Conservation (phyloP, 2,797 vertebrate species). For the Cygnus olor region DNA sequence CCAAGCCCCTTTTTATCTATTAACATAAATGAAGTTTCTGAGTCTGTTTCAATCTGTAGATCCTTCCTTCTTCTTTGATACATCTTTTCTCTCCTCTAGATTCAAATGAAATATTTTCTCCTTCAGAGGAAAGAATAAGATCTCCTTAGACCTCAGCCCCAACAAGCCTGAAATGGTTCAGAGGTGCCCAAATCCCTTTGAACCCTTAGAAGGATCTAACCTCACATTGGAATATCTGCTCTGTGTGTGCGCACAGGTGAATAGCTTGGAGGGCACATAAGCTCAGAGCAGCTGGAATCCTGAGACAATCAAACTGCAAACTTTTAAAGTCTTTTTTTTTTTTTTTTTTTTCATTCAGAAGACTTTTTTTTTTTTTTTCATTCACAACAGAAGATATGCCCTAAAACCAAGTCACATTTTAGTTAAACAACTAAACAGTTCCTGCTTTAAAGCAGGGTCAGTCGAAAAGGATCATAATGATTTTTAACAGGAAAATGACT, state of each 20-base stretch:
- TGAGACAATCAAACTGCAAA: background rate
- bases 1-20: background rate
- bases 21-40: background rate
- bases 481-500: background rate
- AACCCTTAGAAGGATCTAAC: background rate
- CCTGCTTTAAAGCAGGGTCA: background rate
- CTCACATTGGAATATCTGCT: background rate
- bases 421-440: background rate
- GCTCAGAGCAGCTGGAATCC: background rate
- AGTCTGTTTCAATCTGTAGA: background rate
- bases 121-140: background rate
- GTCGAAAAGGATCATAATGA: background rate
- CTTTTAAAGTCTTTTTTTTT: background rate
- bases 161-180: background rate
- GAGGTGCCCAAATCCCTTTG: background rate
- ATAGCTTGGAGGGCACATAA: background rate
- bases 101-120: background rate
- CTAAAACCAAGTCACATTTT: background rate
- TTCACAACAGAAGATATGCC: background rate
- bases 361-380: background rate
- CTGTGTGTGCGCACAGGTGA: rapidly evolving
- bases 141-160: background rate
- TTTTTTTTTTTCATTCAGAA: background rate
- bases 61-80: background rate
- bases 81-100: background rate